These are phyloP conservation scores for Drosophila biarmipes DNA, from an alignment of 1,140 invertebrate genomes.

Conservation along the genomic window DNA sequence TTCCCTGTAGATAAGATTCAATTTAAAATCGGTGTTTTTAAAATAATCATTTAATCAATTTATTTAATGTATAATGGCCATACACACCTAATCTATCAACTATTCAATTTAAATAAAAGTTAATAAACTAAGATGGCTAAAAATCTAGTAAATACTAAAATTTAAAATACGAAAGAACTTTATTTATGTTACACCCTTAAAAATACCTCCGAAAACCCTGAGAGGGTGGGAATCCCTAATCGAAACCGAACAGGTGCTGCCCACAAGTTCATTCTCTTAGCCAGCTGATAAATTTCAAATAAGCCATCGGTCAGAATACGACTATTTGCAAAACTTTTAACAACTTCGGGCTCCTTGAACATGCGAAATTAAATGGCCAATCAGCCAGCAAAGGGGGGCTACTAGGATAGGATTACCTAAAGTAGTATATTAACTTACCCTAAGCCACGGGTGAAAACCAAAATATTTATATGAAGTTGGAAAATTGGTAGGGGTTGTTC, in stretches of 20 bases:
- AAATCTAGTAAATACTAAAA: too few relatives aligned
- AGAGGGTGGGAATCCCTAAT: slow-evolving; percentile 2
- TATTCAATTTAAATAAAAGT: too few relatives aligned
- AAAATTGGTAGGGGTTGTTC: neutral
- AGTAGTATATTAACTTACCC: neutral
- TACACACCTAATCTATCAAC: too few relatives aligned
- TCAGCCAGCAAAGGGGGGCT: neutral
- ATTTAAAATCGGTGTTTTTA: too few relatives aligned
- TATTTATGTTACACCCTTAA: too few relatives aligned
- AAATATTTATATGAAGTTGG: neutral
- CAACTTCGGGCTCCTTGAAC: neutral
- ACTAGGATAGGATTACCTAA: neutral
- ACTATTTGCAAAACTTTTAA: slow-evolving; percentile 3
- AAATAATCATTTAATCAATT: too few relatives aligned
- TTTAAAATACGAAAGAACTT: too few relatives aligned
- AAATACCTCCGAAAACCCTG: too few relatives aligned
- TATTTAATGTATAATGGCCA: too few relatives aligned
- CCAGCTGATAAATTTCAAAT: neutral
- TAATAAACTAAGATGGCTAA: too few relatives aligned
- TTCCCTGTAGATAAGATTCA: too few relatives aligned
- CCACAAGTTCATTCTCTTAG: neutral
- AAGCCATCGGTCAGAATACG: neutral
- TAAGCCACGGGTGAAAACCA: too few relatives aligned
- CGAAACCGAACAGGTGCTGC: slow-evolving; percentile 2
- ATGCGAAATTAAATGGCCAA: neutral